Evolutionary conservation across 2,888 invertebrate species (phyloP).

Genomic region (Leptura quadrifasciata): DNA sequence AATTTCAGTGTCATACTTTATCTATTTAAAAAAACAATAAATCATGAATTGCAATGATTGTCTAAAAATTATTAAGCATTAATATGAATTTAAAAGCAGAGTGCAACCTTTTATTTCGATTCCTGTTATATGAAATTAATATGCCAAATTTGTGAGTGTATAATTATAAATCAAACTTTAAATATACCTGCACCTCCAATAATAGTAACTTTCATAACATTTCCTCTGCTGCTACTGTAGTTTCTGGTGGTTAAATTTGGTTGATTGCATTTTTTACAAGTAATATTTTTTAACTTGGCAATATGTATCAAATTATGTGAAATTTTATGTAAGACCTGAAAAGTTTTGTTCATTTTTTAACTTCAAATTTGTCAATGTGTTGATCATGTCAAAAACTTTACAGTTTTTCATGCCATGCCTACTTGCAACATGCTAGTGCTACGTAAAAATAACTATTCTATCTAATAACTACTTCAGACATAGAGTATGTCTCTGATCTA

Average conservation of each 20-base stretch:
- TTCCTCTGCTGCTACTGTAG: conserved; percentile 40
- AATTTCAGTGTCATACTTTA: too few species aligned
- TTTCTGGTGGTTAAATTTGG: conserved; percentile 13
- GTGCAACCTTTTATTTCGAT: too few species aligned
- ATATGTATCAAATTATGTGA: conserved; percentile 2
- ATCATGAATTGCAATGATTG: too few species aligned
- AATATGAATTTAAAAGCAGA: too few species aligned
- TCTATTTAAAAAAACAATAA: too few species aligned
- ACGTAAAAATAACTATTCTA: too few species aligned
- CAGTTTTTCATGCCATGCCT: neutral
- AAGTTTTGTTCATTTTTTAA: conserved; percentile 43
- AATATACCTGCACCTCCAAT: conserved; percentile 63
- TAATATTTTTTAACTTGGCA: neutral
- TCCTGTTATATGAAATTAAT: too few species aligned
- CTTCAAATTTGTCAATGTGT: conserved; percentile 42
- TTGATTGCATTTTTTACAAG: neutral
- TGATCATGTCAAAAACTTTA: conserved; percentile 8
- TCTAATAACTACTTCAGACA: too few species aligned
- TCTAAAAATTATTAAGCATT: too few species aligned
- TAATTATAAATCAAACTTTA: neutral
- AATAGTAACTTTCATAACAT: conserved; percentile 62
- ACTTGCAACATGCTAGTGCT: too few species aligned
- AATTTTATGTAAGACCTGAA: conserved; percentile 35
- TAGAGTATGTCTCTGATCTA: too few species aligned
- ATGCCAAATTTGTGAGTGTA: too few species aligned